phyloP scores from a whole-genome alignment of 2,113 vertebrate species.

The Plecotus auritus region DNA sequence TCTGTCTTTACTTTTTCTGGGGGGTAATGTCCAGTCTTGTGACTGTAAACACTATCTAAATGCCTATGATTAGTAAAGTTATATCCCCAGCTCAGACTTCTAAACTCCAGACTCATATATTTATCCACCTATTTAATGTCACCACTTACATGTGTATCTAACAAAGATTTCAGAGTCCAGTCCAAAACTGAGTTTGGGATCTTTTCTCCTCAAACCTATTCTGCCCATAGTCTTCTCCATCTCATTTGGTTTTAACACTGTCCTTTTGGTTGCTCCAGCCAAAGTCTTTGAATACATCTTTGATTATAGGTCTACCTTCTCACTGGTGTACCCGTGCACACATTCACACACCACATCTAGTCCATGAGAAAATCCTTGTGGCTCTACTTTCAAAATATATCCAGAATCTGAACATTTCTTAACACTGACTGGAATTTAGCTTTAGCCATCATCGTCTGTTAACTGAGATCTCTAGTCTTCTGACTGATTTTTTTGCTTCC shows the following conservation, averaged over 20 bases:
- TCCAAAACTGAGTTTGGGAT: neutral
- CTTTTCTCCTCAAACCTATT: neutral
- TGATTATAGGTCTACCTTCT: neutral
- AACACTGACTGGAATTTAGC: neutral
- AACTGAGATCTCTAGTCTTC: neutral
- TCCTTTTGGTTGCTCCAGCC: neutral
- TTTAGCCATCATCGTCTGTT: neutral
- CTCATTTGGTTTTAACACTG: neutral
- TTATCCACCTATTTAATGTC: neutral
- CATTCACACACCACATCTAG: neutral
- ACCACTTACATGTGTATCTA: neutral
- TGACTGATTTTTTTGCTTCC: neutral
- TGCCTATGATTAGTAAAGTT: neutral
- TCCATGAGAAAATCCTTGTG: neutral
- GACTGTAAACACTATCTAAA: neutral
- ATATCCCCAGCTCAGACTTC: neutral
- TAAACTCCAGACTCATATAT: neutral
- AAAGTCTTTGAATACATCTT: neutral
- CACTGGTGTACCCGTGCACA: too few relatives aligned
- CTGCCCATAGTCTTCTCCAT: neutral
- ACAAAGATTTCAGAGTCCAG: neutral
- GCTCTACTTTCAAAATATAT: neutral
- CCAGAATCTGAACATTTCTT: neutral
- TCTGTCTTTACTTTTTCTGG: neutral
- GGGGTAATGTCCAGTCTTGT: neutral